phyloP scores from a whole-genome alignment of 2,113 vertebrate species.

The Gadus chalcogrammus region DNA sequence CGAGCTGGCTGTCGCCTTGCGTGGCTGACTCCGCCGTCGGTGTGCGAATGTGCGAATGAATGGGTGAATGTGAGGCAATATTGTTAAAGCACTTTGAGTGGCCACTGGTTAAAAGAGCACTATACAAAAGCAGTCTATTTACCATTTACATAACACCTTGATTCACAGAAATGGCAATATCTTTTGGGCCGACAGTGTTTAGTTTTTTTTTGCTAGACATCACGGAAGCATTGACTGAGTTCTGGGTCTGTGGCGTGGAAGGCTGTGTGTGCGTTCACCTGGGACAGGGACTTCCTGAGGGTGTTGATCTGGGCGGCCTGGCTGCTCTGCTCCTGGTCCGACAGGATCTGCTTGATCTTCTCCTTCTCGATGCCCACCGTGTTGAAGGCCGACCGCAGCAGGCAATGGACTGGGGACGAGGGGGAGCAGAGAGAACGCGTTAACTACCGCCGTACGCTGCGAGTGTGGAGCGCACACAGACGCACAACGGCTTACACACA shows the following conservation, averaged over 20 bases:
- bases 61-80: no score
- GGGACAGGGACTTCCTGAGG: constrained; percentile 93
- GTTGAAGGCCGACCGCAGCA: constrained; percentile 98
- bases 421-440: constrained; percentile 1
- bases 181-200: no score
- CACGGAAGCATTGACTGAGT: not conserved
- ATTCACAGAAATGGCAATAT: no score
- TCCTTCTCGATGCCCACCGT: constrained; percentile 99
- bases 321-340: constrained; percentile 87
- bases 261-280: constrained; percentile 74
- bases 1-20: no score
- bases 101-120: no score
- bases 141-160: no score
- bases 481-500: not conserved
- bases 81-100: no score
- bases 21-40: no score
- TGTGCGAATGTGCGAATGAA: no score
- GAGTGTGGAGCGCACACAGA: not conserved
- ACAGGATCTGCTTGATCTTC: constrained; percentile 94
- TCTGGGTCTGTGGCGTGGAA: not conserved
- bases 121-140: no score
- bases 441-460: not conserved
- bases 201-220: no score
- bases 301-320: constrained; percentile 84
- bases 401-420: constrained; percentile 84